Base-by-base conservation (phyloP, 2,113 vertebrate genomes). In the Pteronura brasiliensis region DNA sequence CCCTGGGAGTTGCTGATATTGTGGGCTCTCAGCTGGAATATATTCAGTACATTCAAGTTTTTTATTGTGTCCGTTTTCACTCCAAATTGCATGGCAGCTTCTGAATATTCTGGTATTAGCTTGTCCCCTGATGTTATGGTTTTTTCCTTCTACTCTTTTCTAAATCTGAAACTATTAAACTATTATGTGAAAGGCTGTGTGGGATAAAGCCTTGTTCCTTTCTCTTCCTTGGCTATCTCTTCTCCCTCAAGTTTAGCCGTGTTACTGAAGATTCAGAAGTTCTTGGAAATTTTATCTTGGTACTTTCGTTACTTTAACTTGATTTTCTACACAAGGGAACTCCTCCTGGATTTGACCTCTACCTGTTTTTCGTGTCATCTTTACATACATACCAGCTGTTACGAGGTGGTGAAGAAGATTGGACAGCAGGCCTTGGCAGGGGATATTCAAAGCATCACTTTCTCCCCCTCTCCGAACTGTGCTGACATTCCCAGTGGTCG, bases 221-320 rank as follows among this genome's bases (percentile, higher is more conserved):
- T 65, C n/a, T 29, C n/a, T 36, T 90, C 36, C 36, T 47, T 57
- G 89, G n/a, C 14, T 27, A 4, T 84, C 39, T 61, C 57, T 59
- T 83, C 39, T 96, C 77, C 77, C 61, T 91, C 31, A 67, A 88
- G 18, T 77, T 84, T 88, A 44, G 69, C 23, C 1, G 3, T 34
- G 61, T 83, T 93, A 92, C 90, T 88, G 21, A 93, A 96, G 72
- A 52, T 83, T 86, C 72, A 86, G 57, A 89, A 63, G 72, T 83
- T 88, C 77, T 93, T 94, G 59, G 93, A 91, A 96, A 97, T 36
- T 95, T 93, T 95, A 76, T 89, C 86, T 83, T 63, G 52, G 61
- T 82, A 52, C 55, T 76, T 90, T 59, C 63, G 29, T 95, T 91
- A 71, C 84, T 88, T 96, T 59, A 89, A 94, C 86, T 97, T 85